phyloP scores from a whole-genome alignment of 2,797 vertebrate species.

The Enteromius viviparus region DNA sequence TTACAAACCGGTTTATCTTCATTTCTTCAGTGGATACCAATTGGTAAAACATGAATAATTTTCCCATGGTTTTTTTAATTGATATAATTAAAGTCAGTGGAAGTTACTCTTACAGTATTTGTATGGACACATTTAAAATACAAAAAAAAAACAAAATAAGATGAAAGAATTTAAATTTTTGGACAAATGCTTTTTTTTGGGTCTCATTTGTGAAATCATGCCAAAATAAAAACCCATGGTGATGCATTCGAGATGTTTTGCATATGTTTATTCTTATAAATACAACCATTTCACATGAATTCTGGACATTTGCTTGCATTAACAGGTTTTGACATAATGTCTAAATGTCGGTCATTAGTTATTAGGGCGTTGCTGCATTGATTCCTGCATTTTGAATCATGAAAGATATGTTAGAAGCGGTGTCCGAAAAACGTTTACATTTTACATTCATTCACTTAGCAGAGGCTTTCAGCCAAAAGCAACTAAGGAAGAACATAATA shows the following conservation, averaged over 20 bases:
- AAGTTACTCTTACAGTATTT: not conserved
- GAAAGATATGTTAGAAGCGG: constrained; percentile 7
- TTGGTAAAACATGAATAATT: not conserved
- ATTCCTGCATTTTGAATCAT: constrained; percentile 4
- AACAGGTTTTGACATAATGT: constrained; percentile 3
- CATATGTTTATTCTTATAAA: not conserved
- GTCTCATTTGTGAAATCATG: not conserved
- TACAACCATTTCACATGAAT: not conserved
- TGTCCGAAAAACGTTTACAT: not conserved
- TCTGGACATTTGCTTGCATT: constrained; percentile 3
- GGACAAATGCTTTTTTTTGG: not conserved
- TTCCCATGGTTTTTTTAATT: not conserved
- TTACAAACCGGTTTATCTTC: not conserved
- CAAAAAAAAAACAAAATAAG: not conserved
- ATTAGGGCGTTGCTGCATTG: not conserved
- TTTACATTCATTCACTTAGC: not conserved
- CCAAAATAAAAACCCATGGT: not conserved
- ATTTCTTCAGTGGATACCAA: not conserved
- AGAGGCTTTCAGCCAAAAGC: not conserved
- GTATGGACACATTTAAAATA: not conserved
- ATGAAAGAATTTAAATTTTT: not conserved
- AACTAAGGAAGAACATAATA: not conserved
- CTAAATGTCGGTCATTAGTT: constrained; percentile 20
- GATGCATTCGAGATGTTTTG: not conserved
- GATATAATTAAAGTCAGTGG: not conserved